Base-by-base conservation (phyloP, 2,888 invertebrate genomes). In the Rhaphigaster nebulosa region DNA sequence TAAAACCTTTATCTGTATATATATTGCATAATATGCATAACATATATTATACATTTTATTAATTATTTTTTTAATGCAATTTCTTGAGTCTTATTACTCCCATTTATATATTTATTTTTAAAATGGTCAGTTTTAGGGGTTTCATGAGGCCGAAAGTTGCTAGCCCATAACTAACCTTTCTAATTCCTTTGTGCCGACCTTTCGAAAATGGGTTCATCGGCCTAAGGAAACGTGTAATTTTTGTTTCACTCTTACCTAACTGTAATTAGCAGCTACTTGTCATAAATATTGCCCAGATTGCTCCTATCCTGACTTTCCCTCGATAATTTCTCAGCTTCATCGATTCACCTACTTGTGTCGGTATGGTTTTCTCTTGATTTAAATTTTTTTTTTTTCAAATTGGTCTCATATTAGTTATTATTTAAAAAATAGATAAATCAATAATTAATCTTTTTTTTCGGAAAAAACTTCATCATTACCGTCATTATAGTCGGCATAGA, bases 221-320 rank as follows among this genome's bases (percentile, higher is more conserved):
- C 70, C 38, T 76, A 38, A 38, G 70, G 70, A 70, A 70, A 38
- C 38, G 70, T 76, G 34, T 20, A 76, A 76, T 76, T 76, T 76
- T 76, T 76, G 38, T 76, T 76, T 8, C 8, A 23, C 38, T 38
- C 34, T 76, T 76, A 76, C 34, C 70, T 38, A 20, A 5, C 34
- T 20, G 34, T 23, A 76, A 76, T 76, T 34, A 76, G 70, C 34
- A 76, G 70, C 70, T 76, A 76, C 70, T 76, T 76, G 70, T 38
- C 70, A 76, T 76, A 76, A 76, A 76, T 38, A 34, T 76, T 76
- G 38, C 20, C 70, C 34, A 34, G 23, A 4, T 76, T 23, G 23
- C 20, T 38, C 70, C 15, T 38, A 23, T 8, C 20, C 70, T 34
- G 8, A 8, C 70, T 76, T 76, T 38, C 70, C 23, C 70, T 76